Conservation (phyloP, 2,113 vertebrate species). For the Pipra filicauda region DNA sequence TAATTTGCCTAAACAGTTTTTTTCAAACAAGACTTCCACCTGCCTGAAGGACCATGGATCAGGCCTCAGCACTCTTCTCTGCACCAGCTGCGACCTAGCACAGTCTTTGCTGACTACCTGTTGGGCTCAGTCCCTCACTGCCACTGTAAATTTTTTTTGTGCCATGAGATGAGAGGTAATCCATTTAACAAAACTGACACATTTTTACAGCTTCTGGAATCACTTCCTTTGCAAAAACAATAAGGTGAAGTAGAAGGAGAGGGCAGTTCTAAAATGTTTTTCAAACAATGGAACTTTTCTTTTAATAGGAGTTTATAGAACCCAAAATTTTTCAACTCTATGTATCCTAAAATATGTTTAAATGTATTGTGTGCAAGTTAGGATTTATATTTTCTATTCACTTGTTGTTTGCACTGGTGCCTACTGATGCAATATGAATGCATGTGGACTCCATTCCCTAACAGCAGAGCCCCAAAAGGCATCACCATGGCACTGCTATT, state of each 20-base stretch:
- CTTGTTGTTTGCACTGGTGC: not conserved
- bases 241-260: not conserved
- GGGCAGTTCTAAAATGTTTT: not conserved
- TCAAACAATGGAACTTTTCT: not conserved
- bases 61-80: rapidly evolving
- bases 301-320: not conserved
- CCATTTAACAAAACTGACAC: not conserved
- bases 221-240: slow-evolving; percentile 25
- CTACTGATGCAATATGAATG: not conserved
- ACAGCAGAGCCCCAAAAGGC: not conserved
- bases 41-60: not conserved
- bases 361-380: not conserved
- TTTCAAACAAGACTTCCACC: not conserved
- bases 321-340: not conserved
- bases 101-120: not conserved
- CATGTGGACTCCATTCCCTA: not conserved
- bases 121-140: not conserved
- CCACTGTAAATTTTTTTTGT: not conserved
- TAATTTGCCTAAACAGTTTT: not conserved
- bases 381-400: not conserved
- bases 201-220: slow-evolving; percentile 22
- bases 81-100: not conserved
- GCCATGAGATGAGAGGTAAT: slow-evolving; percentile 5
- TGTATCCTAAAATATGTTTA: not conserved
- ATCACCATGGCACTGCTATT: not conserved